Evolutionary conservation across 2,113 vertebrate species (phyloP).

Genomic region (Menura novaehollandiae): DNA sequence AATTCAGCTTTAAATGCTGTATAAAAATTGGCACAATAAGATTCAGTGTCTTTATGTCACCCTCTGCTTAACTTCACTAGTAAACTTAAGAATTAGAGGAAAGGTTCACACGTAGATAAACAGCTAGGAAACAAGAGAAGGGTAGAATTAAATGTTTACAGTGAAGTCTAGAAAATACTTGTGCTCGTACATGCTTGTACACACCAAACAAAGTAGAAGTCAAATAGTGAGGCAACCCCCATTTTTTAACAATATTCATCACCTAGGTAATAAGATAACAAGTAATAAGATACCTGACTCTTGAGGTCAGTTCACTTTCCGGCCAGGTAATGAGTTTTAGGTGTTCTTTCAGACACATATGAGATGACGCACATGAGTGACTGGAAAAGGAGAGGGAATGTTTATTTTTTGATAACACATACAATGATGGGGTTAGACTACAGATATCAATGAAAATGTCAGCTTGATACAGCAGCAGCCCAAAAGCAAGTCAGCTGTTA

Average conservation of each 20-base stretch:
- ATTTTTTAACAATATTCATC: not conserved
- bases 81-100: not conserved
- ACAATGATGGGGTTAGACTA: not conserved
- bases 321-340: not conserved
- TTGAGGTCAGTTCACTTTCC: not conserved
- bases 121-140: not conserved
- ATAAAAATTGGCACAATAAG: not conserved
- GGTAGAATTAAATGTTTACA: not conserved
- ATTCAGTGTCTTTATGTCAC: not conserved
- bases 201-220: not conserved
- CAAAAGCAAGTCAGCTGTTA: not conserved
- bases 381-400: not conserved
- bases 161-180: not conserved
- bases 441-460: not conserved
- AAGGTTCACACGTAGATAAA: not conserved
- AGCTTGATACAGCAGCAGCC: not conserved
- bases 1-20: not conserved
- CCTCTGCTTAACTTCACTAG: not conserved
- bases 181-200: not conserved
- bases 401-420: not conserved
- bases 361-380: fast-evolving
- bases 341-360: not conserved
- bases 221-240: not conserved
- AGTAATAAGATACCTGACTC: not conserved
- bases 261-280: not conserved